Conservation (phyloP, 2,888 invertebrate species). For the Thysanoteuthis rhombus region DNA sequence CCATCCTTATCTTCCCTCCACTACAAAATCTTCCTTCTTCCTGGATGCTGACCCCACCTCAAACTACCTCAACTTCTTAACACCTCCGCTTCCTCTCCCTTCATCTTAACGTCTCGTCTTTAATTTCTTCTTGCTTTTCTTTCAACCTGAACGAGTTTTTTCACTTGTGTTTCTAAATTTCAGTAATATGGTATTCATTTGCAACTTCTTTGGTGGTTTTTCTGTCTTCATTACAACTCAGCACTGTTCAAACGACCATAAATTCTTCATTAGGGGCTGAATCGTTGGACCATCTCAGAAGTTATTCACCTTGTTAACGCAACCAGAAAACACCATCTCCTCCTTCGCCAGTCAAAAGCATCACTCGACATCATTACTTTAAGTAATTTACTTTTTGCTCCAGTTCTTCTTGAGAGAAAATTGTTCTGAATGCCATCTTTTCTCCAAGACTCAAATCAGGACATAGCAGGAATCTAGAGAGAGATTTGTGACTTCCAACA, state of each 20-base stretch:
- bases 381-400: neutral
- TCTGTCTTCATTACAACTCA: neutral
- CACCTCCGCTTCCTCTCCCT: neutral
- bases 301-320: neutral
- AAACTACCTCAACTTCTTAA: neutral
- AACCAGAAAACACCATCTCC: neutral
- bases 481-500: neutral
- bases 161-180: neutral
- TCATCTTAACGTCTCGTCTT: neutral
- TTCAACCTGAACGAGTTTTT: neutral
- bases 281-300: neutral
- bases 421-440: neutral
- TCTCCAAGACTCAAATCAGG: neutral
- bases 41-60: neutral
- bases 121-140: neutral
- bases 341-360: no score
- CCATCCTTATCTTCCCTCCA: accelerated
- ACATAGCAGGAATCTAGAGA: neutral
- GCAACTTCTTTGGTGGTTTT: neutral
- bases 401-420: neutral
- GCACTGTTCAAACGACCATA: neutral
- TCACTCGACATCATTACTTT: neutral
- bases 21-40: neutral
- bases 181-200: conserved; percentile 12
- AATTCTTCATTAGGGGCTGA: neutral